Evolutionary conservation across 2,113 vertebrate species (phyloP).

Genomic region (Cryptoleucopteryx plumbea): DNA sequence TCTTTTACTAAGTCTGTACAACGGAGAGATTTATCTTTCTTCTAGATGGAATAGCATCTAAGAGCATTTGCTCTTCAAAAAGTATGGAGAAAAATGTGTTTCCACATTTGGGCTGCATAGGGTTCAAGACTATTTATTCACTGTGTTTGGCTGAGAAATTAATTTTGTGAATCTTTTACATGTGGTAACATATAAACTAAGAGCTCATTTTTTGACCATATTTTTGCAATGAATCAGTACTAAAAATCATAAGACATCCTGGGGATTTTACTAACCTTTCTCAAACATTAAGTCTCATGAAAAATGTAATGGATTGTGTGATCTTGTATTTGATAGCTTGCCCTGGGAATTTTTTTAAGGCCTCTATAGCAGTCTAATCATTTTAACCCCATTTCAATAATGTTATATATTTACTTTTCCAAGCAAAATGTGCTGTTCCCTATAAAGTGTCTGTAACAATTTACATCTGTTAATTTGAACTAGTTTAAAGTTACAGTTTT

Average conservation of each 20-base stretch:
- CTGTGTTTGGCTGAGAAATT: not conserved
- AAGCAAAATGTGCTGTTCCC: not conserved
- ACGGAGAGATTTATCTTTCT: not conserved
- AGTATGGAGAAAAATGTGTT: not conserved
- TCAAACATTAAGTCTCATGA: not conserved
- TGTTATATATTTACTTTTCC: slow-evolving; percentile 21
- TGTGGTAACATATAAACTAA: not conserved
- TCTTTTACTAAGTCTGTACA: not conserved
- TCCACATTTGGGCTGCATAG: not conserved
- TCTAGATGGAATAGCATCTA: not conserved
- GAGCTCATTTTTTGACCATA: not conserved
- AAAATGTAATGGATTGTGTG: not conserved
- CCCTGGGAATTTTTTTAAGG: not conserved
- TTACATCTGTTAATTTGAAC: not conserved
- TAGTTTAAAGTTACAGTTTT: not conserved
- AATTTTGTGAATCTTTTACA: not conserved
- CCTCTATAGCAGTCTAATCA: not conserved
- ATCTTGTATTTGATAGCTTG: not conserved
- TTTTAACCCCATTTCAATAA: not conserved
- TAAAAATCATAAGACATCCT: not conserved
- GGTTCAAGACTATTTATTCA: not conserved
- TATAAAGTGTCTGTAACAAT: not conserved
- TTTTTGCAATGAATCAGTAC: not conserved
- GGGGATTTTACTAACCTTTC: not conserved
- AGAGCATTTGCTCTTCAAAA: not conserved